Evolutionary conservation across 2,113 vertebrate genomes (phyloP).

Genomic region (Machaerirhynchus nigripectus): DNA sequence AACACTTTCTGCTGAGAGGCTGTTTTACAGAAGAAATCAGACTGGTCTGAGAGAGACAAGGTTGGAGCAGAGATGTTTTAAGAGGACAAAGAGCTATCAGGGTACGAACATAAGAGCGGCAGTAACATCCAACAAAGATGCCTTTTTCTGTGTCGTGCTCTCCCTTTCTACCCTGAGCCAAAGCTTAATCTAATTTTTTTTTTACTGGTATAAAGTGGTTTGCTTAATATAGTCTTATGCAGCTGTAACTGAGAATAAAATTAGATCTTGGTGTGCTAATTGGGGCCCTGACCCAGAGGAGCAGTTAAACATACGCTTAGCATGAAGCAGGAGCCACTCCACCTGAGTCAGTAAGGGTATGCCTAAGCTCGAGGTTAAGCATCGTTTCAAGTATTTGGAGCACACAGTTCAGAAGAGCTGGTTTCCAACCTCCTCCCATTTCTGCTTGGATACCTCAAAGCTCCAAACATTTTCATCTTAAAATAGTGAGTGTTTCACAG

Average conservation of each 20-base stretch:
- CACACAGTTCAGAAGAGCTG: not conserved
- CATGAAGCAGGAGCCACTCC: not conserved
- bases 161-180: not conserved
- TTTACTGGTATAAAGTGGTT: not conserved
- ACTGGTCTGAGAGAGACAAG: not conserved
- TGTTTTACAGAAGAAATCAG: not conserved
- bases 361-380: not conserved
- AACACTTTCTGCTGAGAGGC: not conserved
- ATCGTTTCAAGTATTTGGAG: not conserved
- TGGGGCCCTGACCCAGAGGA: conserved; percentile 21
- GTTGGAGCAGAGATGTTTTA: not conserved
- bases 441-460: not conserved
- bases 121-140: not conserved
- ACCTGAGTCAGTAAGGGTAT: not conserved
- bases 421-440: not conserved
- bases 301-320: not conserved
- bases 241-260: conserved; percentile 35
- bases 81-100: not conserved
- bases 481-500: not conserved
- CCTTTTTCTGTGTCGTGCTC: not conserved
- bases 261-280: conserved; percentile 32
- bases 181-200: not conserved
- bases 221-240: conserved; percentile 18
- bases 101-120: not conserved
- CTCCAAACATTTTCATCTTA: not conserved